These are phyloP conservation scores for Lerista edwardsae DNA, from an alignment of 2,797 vertebrate species.

Conservation along the genomic window DNA sequence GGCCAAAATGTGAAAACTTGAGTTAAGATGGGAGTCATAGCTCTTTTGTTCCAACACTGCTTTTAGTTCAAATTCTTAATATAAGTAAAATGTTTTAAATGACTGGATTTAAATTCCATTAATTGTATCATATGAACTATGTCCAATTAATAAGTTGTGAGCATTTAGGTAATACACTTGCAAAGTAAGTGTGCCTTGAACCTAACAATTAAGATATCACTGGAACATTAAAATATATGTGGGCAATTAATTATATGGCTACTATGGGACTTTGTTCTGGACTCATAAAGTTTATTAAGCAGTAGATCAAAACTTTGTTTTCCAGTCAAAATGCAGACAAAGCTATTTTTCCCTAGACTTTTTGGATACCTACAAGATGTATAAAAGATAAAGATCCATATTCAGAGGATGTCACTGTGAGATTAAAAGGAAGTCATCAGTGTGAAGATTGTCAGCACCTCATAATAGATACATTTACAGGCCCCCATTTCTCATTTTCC, in stretches of 20 bases:
- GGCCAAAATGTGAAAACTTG: too few relatives aligned
- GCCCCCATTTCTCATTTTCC: not conserved
- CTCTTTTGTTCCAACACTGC: too few relatives aligned
- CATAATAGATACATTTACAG: not conserved
- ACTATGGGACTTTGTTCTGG: not conserved
- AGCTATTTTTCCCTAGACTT: not conserved
- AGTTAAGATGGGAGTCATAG: too few relatives aligned
- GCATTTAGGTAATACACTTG: not conserved
- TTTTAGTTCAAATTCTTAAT: not conserved
- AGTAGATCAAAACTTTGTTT: not conserved
- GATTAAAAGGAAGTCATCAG: not conserved
- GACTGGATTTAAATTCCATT: not conserved
- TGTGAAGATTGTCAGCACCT: rapidly evolving
- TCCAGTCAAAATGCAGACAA: not conserved
- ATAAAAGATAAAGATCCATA: not conserved
- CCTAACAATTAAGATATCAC: not conserved
- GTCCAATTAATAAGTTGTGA: not conserved
- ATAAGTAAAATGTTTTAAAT: not conserved
- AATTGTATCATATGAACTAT: not conserved
- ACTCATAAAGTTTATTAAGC: not conserved
- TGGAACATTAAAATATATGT: not conserved
- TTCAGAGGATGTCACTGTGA: rapidly evolving
- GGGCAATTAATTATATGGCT: not conserved
- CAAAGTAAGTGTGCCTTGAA: not conserved
- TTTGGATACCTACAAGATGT: not conserved